Percentiles rank a stretch among this genome's conserved stretches.
Evolutionary conservation across 2,888 invertebrate genomes (phyloP).

Genomic region (Acleris emargana): DNA sequence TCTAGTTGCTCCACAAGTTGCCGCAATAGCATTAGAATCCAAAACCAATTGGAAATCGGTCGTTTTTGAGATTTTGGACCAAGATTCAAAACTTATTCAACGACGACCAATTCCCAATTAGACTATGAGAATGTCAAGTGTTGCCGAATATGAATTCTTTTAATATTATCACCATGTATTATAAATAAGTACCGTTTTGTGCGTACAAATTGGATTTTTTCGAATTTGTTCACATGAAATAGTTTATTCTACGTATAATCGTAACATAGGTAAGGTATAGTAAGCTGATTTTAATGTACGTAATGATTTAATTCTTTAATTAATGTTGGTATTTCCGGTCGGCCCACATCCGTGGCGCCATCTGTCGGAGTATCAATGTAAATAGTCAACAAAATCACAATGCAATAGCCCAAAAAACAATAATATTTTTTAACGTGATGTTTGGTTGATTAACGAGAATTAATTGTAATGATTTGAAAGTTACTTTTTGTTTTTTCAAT

Average conservation of each 20-base stretch:
- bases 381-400: constrained; percentile 69
- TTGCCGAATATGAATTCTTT: constrained; percentile 81
- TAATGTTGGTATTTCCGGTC: constrained; percentile 63
- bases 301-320: constrained; percentile 81
- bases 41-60: constrained; percentile 49
- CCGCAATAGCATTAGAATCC: constrained; percentile 72
- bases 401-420: constrained; percentile 83
- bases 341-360: constrained; percentile 16
- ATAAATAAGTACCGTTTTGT: constrained; percentile 69
- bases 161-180: constrained; percentile 81
- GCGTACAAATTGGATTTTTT: constrained; percentile 49
- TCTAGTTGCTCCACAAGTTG: constrained; percentile 65
- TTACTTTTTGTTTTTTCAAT: constrained; percentile 61
- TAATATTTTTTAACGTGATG: constrained; percentile 66
- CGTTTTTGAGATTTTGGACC: constrained; percentile 1
- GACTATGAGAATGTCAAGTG: constrained; percentile 77
- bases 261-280: constrained; percentile 79
- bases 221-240: constrained; percentile 56
- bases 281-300: constrained; percentile 82
- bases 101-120: constrained; percentile 53
- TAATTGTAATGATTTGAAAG: constrained; percentile 53
- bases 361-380: constrained; percentile 60
- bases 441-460: constrained; percentile 59
- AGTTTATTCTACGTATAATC: constrained; percentile 69
- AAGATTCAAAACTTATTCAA: constrained; percentile 43